phyloP scores from a whole-genome alignment of 1,140 invertebrate genomes.

The Drosophila serrata region DNA sequence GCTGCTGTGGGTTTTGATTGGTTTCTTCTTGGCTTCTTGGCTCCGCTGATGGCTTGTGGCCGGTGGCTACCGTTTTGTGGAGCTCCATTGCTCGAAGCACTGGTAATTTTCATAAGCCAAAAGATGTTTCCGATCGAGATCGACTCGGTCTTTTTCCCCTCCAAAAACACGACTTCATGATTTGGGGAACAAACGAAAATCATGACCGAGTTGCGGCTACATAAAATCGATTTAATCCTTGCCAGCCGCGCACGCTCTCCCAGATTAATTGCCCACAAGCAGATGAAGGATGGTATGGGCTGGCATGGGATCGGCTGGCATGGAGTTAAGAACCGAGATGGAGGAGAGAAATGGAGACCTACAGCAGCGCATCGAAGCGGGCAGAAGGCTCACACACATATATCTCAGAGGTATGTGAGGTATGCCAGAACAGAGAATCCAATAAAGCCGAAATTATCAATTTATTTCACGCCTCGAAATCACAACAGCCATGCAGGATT shows the following conservation, averaged over 20 bases:
- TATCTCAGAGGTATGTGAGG: slow-evolving; percentile 18
- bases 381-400: slow-evolving; percentile 9
- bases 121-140: slow-evolving; percentile 19
- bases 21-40: slow-evolving; percentile 24
- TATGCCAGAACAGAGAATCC: slow-evolving; percentile 55
- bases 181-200: slow-evolving; percentile 63
- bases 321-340: slow-evolving; percentile 25
- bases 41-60: slow-evolving; percentile 25
- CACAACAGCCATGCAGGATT: slow-evolving; percentile 59
- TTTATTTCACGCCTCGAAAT: slow-evolving; percentile 83
- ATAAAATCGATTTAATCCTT: slow-evolving; percentile 83
- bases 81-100: slow-evolving; percentile 40
- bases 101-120: slow-evolving; percentile 72
- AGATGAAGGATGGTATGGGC: slow-evolving; percentile 26
- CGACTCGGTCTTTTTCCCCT: slow-evolving; percentile 10
- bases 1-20: slow-evolving; percentile 51
- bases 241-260: slow-evolving; percentile 64
- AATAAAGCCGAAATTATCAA: slow-evolving; percentile 84
- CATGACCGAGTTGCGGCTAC: slow-evolving; percentile 63
- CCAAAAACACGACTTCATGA: slow-evolving; percentile 63
- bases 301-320: slow-evolving; percentile 2
- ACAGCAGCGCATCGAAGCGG: slow-evolving; percentile 69
- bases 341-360: slow-evolving; percentile 58
- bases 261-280: slow-evolving; percentile 76
- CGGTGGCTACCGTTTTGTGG: slow-evolving; percentile 62